Percentiles rank a stretch among this genome's conserved stretches.
These are phyloP conservation scores for Tonatia bakeri DNA, from an alignment of 2,113 vertebrate genomes.

Conservation along the genomic window DNA sequence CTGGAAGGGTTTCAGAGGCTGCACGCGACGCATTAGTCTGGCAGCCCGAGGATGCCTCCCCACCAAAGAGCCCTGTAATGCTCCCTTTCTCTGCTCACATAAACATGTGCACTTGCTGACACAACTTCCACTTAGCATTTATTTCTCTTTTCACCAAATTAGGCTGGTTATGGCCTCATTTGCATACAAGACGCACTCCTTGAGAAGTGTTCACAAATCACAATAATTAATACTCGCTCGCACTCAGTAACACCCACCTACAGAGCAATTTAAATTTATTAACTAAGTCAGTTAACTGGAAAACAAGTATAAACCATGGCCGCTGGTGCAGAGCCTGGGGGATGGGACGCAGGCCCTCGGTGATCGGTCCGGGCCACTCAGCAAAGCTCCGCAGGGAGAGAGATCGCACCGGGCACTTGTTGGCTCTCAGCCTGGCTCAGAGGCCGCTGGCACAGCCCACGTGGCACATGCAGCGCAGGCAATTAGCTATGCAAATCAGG, in stretches of 20 bases:
- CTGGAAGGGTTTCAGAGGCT: not conserved
- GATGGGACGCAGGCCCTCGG: not conserved
- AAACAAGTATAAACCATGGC: constrained; percentile 23
- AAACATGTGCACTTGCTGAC: constrained; percentile 49
- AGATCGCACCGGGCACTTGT: not conserved
- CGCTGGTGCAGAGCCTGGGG: not conserved
- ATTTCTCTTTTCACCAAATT: constrained; percentile 55
- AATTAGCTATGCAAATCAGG: constrained; percentile 68
- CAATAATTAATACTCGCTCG: constrained; percentile 54
- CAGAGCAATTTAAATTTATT: constrained; percentile 57
- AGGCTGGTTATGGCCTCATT: constrained; percentile 35
- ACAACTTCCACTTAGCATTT: constrained; percentile 50
- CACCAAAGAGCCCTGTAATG: not conserved
- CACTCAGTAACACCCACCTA: constrained; percentile 35
- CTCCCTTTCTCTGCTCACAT: not conserved
- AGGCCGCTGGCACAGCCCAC: constrained; percentile 10
- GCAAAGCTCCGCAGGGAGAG: constrained; percentile 6
- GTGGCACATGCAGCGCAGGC: not conserved
- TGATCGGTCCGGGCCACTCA: constrained; percentile 19
- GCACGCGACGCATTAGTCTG: not conserved
- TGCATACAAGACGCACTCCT: constrained; percentile 38
- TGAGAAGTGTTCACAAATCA: constrained; percentile 50
- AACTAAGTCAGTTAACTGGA: constrained; percentile 48
- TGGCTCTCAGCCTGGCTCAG: constrained; percentile 36
- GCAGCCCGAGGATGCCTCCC: not conserved